Evolutionary conservation across 1,140 invertebrate genomes (phyloP).

Genomic region (Hylaeus anthracinus): DNA sequence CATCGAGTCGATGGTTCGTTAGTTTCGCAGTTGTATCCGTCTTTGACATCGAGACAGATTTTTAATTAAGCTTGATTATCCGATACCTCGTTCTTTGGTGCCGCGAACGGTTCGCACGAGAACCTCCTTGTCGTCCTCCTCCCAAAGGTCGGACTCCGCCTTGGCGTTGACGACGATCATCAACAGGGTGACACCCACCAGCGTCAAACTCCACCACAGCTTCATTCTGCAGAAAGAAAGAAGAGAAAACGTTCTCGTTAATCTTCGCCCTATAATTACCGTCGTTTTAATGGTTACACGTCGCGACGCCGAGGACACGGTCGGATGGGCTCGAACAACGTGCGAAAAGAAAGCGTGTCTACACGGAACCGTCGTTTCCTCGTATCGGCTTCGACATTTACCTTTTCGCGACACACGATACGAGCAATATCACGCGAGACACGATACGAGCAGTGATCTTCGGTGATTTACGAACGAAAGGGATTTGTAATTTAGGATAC

Average conservation of each 20-base stretch:
- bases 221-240: constrained; percentile 75
- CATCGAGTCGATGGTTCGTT: no score
- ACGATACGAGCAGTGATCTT: no score
- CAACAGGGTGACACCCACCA: constrained; percentile 72
- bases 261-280: constrained; percentile 34
- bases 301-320: neutral
- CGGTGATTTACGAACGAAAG: no score
- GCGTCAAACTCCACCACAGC: constrained; percentile 77
- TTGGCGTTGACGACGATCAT: constrained; percentile 69
- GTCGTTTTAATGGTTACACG: constrained; percentile 20
- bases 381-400: neutral
- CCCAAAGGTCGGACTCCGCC: constrained; percentile 75
- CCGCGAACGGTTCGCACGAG: constrained; percentile 88
- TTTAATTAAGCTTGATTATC: constrained; percentile 27
- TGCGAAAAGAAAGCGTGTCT: neutral
- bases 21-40: neutral
- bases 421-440: no score
- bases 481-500: no score
- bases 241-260: constrained; percentile 34
- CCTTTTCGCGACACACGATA: neutral
- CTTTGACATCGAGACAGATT: neutral
- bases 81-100: constrained; percentile 86
- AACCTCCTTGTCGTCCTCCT: constrained; percentile 89
- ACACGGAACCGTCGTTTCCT: neutral
- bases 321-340: neutral